phyloP scores from a whole-genome alignment of 2,113 vertebrate genomes.

The Tragelaphus scriptus region DNA sequence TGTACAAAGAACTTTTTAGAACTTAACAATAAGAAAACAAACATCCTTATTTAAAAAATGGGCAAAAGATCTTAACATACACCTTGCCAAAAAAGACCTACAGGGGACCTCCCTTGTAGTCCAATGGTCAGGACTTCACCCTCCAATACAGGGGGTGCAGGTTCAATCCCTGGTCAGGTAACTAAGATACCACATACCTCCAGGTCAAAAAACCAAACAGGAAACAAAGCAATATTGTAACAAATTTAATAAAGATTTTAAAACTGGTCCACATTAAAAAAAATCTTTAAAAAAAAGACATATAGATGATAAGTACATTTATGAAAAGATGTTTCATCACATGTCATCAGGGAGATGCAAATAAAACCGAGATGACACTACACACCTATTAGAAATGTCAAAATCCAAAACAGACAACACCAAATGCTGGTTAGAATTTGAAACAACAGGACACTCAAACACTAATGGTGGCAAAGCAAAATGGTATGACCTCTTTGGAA shows the following conservation, averaged over 20 bases:
- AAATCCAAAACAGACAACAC: background rate
- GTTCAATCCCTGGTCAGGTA: background rate
- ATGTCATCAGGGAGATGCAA: background rate
- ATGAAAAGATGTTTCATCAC: background rate
- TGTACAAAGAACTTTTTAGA: background rate
- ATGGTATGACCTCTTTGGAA: background rate
- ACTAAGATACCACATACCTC: background rate
- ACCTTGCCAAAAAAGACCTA: background rate
- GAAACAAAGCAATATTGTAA: background rate
- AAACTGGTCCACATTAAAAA: rapidly evolving
- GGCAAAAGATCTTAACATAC: background rate
- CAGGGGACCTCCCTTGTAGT: background rate
- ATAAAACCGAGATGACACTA: background rate
- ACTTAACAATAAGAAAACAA: background rate
- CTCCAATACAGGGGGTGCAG: background rate
- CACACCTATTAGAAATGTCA: background rate
- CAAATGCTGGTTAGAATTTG: background rate
- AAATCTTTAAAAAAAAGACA: background rate
- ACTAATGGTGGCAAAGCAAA: background rate
- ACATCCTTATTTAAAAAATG: background rate
- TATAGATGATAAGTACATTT: background rate
- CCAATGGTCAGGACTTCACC: background rate
- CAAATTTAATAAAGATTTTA: background rate
- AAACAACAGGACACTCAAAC: background rate
- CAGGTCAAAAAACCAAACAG: background rate